Conservation (phyloP, 2,797 vertebrate genomes). For the Gymnodraco acuticeps region DNA sequence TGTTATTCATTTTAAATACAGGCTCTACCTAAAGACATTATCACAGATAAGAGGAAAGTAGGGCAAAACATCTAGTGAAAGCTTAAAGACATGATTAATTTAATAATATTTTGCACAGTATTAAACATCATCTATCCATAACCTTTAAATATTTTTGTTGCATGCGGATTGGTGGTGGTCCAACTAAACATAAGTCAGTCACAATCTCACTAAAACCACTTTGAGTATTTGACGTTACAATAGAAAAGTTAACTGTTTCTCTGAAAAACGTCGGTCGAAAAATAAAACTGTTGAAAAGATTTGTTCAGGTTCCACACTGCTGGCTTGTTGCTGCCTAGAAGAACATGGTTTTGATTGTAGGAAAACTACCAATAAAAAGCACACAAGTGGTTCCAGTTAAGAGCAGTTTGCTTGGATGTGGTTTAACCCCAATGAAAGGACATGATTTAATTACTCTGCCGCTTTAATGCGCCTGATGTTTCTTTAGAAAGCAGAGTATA, state of each 20-base stretch:
- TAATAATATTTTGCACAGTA: background rate
- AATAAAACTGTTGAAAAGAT: conserved; percentile 62
- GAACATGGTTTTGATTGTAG: conserved; percentile 81
- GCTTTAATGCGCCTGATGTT: conserved; percentile 86
- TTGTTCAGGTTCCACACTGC: conserved; percentile 67
- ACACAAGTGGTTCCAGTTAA: conserved; percentile 87
- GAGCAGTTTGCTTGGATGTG: conserved; percentile 84
- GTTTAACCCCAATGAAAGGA: conserved; percentile 86
- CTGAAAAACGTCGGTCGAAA: conserved; percentile 32
- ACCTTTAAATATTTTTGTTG: background rate
- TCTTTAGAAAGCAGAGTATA: conserved; percentile 84
- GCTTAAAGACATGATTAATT: background rate
- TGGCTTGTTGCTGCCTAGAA: conserved; percentile 68
- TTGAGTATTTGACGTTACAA: conserved; percentile 11
- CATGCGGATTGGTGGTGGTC: conserved; percentile 2
- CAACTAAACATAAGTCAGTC: conserved; percentile 20
- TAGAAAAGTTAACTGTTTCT: conserved; percentile 34
- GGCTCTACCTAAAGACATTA: background rate
- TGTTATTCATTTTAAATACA: conserved; percentile 5
- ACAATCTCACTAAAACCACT: conserved; percentile 9
- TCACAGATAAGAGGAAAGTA: background rate
- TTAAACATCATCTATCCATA: background rate
- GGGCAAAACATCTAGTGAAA: background rate
- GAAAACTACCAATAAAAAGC: conserved; percentile 85
- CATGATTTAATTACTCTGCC: conserved; percentile 88